Percentiles rank a stretch among this genome's conserved stretches.
phyloP scores from a whole-genome alignment of 2,113 vertebrate species.

The Micronycteris hirsuta region DNA sequence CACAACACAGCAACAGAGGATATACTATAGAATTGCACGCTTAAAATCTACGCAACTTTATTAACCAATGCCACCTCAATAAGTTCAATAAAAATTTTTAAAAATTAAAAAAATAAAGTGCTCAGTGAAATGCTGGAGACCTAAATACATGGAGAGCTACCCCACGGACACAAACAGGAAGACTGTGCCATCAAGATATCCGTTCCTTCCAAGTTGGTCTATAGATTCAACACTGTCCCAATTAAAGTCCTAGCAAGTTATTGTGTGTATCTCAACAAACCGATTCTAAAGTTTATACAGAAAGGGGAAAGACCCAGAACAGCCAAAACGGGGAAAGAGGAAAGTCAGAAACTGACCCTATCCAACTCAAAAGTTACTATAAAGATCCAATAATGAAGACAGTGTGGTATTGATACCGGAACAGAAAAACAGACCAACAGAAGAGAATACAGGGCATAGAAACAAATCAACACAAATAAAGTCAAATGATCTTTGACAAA shows the following conservation, averaged over 20 bases:
- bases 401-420: neutral
- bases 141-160: neutral
- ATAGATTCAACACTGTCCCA: neutral
- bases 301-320: neutral
- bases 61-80: neutral
- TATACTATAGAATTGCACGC: neutral
- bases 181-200: neutral
- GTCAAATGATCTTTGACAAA: neutral
- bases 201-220: neutral
- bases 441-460: neutral
- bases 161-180: neutral
- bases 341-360: neutral
- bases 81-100: neutral
- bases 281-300: neutral
- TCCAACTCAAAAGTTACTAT: neutral
- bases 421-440: neutral
- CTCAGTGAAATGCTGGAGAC: neutral
- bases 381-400: neutral
- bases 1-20: neutral
- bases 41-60: neutral
- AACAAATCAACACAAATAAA: neutral
- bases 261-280: conserved; percentile 10
- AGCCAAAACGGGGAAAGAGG: neutral
- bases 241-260: neutral
- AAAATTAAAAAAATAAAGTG: neutral